Evolutionary conservation across 1,140 invertebrate genomes (phyloP), one percentile per base, ranked within the genome.

Genomic region (Papilio aristodemus): DNA sequence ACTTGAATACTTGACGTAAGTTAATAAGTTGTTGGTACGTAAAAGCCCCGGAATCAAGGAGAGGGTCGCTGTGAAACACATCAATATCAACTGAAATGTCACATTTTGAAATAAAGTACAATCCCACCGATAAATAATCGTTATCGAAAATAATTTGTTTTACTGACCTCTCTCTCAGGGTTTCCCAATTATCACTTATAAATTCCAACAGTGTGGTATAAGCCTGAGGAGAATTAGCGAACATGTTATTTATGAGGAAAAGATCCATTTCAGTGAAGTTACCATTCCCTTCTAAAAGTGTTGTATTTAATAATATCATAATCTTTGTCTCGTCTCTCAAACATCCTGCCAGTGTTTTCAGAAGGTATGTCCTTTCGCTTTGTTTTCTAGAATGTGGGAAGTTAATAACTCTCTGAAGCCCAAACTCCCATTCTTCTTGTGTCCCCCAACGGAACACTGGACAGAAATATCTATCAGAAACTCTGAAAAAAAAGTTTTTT

Each of bases 401-500:
- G 72, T 96, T 94, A 25, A 95, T 94, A 0, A 96, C 93, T 13
- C 95, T 92, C 68, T 96, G 92, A 0, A 96, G 89, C 67, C 95
- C 95, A 78, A 96, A 96, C 72, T 96, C 93, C 95, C 95, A 96
- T 86, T 96, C 95, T 36, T 95, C 93, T 69, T 92, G 90, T 0
- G 94, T 93, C 0, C 95, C 95, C 93, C 94, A 96, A 85, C 94
- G 94, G 76, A 96, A 96, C 1, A 96, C 94, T 5, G 95, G 95
- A 68, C 95, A 96, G 43, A 96, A 93, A 77, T 93, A 95, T 79
- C 94, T 93, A 79, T 94, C 95, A 9, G 94, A 92, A 39, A 96
- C 93, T 4, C 95, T 96, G 74, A 25, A 91, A 85, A 74, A 68
- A 59, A 68, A 32, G 32, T n/a, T n/a, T n/a, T n/a, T n/a, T n/a